These are phyloP conservation scores for Sapayoa aenigma DNA, from an alignment of 2,113 vertebrate genomes.

Conservation along the genomic window DNA sequence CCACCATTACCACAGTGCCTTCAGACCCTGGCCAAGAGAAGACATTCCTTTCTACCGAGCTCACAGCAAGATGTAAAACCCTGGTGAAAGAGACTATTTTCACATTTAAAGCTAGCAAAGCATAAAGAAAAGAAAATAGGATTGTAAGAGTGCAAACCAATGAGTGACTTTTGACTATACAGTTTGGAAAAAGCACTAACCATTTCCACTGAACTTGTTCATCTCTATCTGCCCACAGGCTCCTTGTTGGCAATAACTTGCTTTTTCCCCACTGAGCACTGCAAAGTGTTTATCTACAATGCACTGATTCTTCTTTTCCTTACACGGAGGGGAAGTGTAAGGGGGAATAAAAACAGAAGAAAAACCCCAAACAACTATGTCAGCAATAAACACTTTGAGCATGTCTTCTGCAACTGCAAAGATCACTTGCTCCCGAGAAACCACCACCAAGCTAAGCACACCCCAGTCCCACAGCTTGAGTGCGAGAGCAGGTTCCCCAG, in stretches of 20 bases:
- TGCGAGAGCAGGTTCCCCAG: background rate
- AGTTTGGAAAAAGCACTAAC: background rate
- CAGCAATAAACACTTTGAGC: background rate
- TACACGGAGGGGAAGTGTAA: rapidly evolving
- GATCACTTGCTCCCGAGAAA: background rate
- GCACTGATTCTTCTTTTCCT: background rate
- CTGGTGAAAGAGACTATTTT: background rate
- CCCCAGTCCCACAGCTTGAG: background rate
- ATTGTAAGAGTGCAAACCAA: background rate
- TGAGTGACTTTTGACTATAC: background rate
- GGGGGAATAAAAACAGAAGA: background rate
- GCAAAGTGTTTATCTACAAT: background rate
- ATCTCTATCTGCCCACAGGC: background rate
- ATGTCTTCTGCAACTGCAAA: background rate
- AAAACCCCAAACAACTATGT: background rate
- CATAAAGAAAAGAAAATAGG: background rate
- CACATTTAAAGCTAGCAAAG: background rate
- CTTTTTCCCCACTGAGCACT: background rate
- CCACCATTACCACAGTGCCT: rapidly evolving
- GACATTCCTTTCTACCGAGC: background rate
- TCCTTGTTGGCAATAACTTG: background rate
- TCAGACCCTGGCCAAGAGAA: background rate
- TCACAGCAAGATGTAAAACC: background rate
- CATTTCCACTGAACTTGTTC: background rate
- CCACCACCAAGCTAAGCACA: background rate